phyloP scores from a whole-genome alignment of 2,113 vertebrate species.

The Chaenogobius annularis region DNA sequence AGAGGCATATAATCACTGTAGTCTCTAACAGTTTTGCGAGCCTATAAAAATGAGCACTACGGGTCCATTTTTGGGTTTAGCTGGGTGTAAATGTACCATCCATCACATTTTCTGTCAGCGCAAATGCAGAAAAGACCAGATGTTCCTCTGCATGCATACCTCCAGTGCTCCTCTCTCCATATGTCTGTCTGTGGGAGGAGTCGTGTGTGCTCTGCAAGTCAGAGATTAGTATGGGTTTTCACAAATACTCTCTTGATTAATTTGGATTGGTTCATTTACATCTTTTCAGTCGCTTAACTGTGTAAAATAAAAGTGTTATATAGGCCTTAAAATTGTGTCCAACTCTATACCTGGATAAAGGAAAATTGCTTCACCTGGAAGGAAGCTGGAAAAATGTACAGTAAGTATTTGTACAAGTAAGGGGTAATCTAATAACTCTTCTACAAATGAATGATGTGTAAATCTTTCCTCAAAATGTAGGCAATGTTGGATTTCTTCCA shows the following conservation, averaged over 20 bases:
- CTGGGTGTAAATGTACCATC: conserved; percentile 40
- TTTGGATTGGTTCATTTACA: neutral
- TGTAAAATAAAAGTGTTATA: neutral
- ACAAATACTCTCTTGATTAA: too few relatives aligned
- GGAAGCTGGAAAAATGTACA: neutral
- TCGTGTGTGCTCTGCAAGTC: conserved; percentile 26
- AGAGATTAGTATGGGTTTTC: conserved; percentile 22
- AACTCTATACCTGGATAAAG: neutral
- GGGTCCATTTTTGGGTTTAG: conserved; percentile 31
- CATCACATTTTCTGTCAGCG: conserved; percentile 43
- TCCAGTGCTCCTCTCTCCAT: conserved; percentile 48
- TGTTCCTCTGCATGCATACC: conserved; percentile 61
- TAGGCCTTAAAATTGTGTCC: neutral
- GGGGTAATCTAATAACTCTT: neutral
- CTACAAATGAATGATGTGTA: too few relatives aligned
- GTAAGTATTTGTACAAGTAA: too few relatives aligned
- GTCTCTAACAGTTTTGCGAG: conserved; percentile 18
- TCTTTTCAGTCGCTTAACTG: too few relatives aligned
- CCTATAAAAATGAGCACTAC: conserved; percentile 41
- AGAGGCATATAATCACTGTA: conserved; percentile 16
- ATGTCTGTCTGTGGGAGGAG: conserved; percentile 56
- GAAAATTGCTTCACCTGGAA: neutral
- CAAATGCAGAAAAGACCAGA: conserved; percentile 56
- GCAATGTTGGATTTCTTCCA: too few relatives aligned
- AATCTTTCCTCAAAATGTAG: too few relatives aligned